Percentiles rank a stretch among this genome's conserved stretches.
phyloP scores from a whole-genome alignment of 2,888 invertebrate species.

The Meloe dianella region DNA sequence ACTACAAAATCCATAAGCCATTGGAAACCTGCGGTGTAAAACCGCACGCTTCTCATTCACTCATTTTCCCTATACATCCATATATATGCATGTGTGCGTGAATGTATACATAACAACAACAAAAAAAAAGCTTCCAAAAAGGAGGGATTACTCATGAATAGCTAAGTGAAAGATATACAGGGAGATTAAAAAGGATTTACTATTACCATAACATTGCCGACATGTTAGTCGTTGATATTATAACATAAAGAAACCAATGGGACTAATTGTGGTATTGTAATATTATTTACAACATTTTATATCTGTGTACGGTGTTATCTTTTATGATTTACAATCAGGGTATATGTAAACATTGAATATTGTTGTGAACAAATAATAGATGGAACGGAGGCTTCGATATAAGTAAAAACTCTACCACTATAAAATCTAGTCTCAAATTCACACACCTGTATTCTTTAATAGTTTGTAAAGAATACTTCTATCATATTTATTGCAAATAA shows the following conservation, averaged over 20 bases:
- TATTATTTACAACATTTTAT: background rate
- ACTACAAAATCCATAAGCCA: conserved; percentile 29
- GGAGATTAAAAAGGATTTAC: conserved; percentile 51
- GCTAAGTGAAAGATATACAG: conserved; percentile 55
- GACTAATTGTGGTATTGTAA: conserved; percentile 42
- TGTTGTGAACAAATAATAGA: background rate
- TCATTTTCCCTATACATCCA: background rate
- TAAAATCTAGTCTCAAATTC: background rate
- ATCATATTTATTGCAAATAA: too few species aligned
- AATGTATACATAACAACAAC: background rate
- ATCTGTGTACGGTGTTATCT: background rate
- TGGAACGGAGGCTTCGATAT: background rate
- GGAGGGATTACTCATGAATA: conserved; percentile 53
- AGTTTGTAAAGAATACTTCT: too few species aligned
- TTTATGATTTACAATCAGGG: conserved; percentile 9
- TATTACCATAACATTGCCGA: conserved; percentile 49
- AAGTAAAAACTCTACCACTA: background rate
- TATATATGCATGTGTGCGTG: conserved; percentile 12
- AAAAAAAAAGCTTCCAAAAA: conserved; percentile 43
- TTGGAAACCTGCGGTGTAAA: conserved; percentile 48
- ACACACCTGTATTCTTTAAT: background rate
- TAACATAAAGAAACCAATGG: conserved; percentile 23
- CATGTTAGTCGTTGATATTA: conserved; percentile 28
- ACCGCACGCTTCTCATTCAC: conserved; percentile 50
- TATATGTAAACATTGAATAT: background rate